Evolutionary conservation across 2,888 invertebrate species (phyloP), one percentile per base, ranked within the genome.

Genomic region (Busseola fusca): DNA sequence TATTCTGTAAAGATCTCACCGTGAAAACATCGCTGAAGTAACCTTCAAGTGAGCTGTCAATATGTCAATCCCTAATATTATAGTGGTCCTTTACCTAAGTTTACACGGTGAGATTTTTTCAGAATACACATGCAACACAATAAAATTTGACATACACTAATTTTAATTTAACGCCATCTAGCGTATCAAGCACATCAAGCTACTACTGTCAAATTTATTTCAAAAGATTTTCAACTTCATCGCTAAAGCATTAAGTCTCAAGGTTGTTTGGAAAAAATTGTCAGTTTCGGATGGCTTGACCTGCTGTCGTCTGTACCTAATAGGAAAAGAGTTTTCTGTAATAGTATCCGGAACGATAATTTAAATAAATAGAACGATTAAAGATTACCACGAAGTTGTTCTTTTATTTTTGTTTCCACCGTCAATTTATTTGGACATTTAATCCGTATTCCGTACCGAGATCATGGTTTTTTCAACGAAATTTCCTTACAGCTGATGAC

Each of bases 331-430:
- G 1, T 18, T n/a, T 2, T 34, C n/a, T 63, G 0, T 50, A 37
- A 40, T 63, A 37, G 21, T 37, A 12, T 50, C 37, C 48, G 16
- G 70, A 27, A 50, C n/a, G n/a, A 34, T n/a, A 59, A 58, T 63
- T 69, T 27, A 18, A 70, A 18, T 18, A 21, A 69, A 42, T 72
- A 52, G 42, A 72, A 54, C 30, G 18, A 62, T 52, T 60, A 25
- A 21, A 56, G 57, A n/a, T 18, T 27, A 40, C 12, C 7, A 71
- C 10, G 30, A 72, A 25, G 45, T 34, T 45, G 34, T 34, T 69
- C 1, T 72, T 71, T 72, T 37, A 45, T 72, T 67, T 48, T 21
- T 25, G 25, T 48, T 48, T 21, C 12, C 12, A 27, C 6, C 7
- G n/a, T 6, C 57, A 56, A n/a, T 54, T 63, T 63, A 16, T 63